Evolutionary conservation across 2,113 vertebrate genomes (phyloP), one percentile per base, ranked within the genome.

Genomic region (Hepsetus odoe): DNA sequence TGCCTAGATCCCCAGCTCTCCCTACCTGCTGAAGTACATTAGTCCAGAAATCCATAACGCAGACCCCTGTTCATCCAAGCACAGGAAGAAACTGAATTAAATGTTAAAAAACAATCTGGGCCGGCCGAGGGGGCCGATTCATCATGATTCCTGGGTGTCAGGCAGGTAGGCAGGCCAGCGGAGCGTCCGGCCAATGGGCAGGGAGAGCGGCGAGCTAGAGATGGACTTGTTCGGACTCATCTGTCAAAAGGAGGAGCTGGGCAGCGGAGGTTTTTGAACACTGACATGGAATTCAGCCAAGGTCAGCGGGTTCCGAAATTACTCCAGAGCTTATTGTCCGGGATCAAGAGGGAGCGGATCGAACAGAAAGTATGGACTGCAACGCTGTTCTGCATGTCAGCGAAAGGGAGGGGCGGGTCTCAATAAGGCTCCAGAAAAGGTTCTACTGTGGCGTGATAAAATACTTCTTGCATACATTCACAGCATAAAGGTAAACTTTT

Each of bases 81-180:
- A 97, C 95, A 97, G 97, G 96, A 99, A 98, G 95, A 97, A 98
- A 98, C 96, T 96, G 96, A 98, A 98, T 98, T 98, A 98, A 98
- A 97, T 95, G 96, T 97, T 97, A 98, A 97, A 95, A 98, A 98
- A 98, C 97, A 98, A 98, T 98, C 97, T 98, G 93, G 94, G 94
- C 88, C 93, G 92, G 88, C 92, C 93, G 93, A 93, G 95, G 92
- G 92, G 94, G 93, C 96, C 95, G 93, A 99, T 99, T 97, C 96
- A 99, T 99, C 97, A 98, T 96, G 93, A 95, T 97, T 89, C 94
- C 87, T 90, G 90, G 91, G 92, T 76, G 93, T 95, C 94, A 94
- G 93, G 92, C 89, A 93, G 93, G 93, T 95, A 90, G 94, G 93
- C 92, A 88, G 90, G 92, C 94, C 92, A n/a, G 89, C 88, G 89